These are phyloP conservation scores for Dipus sagitta DNA, from an alignment of 2,797 vertebrate species.

Conservation along the genomic window DNA sequence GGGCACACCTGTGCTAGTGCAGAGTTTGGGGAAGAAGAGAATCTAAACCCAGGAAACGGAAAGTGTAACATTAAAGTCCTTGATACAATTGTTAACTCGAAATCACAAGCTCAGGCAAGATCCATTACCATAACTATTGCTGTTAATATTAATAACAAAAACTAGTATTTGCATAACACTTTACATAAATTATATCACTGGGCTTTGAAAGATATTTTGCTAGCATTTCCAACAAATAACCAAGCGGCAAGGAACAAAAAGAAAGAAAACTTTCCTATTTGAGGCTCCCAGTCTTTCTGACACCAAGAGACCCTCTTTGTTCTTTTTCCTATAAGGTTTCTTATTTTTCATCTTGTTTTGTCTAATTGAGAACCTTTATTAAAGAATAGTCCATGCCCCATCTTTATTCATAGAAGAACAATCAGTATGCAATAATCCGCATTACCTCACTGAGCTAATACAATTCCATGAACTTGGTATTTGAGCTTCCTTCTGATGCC, in stretches of 20 bases:
- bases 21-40: not conserved
- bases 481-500: slow-evolving; percentile 40
- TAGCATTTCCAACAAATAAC: slow-evolving; percentile 73
- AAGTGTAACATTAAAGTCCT: slow-evolving; percentile 27
- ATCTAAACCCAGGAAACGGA: not conserved
- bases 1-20: not conserved
- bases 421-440: slow-evolving; percentile 40
- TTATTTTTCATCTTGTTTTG: slow-evolving; percentile 58
- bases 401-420: slow-evolving; percentile 66
- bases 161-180: slow-evolving; percentile 75
- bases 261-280: not conserved
- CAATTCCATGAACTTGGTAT: slow-evolving; percentile 48
- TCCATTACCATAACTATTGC: slow-evolving; percentile 71
- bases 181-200: slow-evolving; percentile 78
- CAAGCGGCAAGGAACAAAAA: not conserved
- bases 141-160: slow-evolving; percentile 76
- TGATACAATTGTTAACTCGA: slow-evolving; percentile 56
- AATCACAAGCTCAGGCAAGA: slow-evolving; percentile 56
- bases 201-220: slow-evolving; percentile 66
- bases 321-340: slow-evolving; percentile 57
- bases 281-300: not conserved
- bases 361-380: slow-evolving; percentile 68
- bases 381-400: slow-evolving; percentile 47
- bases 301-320: slow-evolving; percentile 33
- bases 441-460: slow-evolving; percentile 55